Conservation (phyloP, 2,888 invertebrate species). For the Plagodis pulveraria region DNA sequence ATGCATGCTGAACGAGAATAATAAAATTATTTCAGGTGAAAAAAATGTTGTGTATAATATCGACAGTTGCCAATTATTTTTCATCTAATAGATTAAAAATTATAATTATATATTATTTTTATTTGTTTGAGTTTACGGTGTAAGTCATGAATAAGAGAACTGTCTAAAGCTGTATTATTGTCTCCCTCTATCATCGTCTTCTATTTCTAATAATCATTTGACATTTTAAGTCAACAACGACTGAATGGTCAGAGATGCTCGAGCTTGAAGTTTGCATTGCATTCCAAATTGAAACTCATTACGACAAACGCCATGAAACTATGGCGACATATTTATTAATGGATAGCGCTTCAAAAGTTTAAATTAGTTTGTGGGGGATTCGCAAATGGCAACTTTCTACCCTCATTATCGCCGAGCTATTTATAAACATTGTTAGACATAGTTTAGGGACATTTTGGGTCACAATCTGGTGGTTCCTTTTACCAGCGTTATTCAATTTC, state of each 20-base stretch:
- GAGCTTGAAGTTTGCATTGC: conserved; percentile 19
- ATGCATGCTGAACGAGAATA: too few relatives aligned
- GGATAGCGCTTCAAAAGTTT: conserved; percentile 44
- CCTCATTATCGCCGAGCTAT: conserved; percentile 32
- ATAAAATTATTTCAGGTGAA: too few relatives aligned
- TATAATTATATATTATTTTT: too few relatives aligned
- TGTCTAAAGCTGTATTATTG: too few relatives aligned
- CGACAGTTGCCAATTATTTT: too few relatives aligned
- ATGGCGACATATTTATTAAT: conserved; percentile 38
- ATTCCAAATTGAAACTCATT: conserved; percentile 27
- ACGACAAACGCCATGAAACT: conserved; percentile 10
- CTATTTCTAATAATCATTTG: neutral
- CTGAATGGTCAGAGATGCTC: neutral
- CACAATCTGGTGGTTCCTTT: conserved; percentile 9
- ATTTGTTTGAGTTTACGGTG: too few relatives aligned
- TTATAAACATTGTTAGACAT: conserved; percentile 21
- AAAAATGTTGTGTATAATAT: too few relatives aligned
- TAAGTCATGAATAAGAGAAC: too few relatives aligned
- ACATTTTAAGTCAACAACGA: too few relatives aligned
- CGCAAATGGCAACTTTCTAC: conserved; percentile 30
- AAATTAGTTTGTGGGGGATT: conserved; percentile 47
- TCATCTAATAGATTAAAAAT: too few relatives aligned
- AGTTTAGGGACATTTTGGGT: conserved; percentile 19
- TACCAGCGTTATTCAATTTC: conserved; percentile 21
- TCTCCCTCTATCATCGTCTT: too few relatives aligned